These are phyloP conservation scores for Pseudolaguvia tuberculata DNA, from an alignment of 2,113 vertebrate species.

Conservation along the genomic window DNA sequence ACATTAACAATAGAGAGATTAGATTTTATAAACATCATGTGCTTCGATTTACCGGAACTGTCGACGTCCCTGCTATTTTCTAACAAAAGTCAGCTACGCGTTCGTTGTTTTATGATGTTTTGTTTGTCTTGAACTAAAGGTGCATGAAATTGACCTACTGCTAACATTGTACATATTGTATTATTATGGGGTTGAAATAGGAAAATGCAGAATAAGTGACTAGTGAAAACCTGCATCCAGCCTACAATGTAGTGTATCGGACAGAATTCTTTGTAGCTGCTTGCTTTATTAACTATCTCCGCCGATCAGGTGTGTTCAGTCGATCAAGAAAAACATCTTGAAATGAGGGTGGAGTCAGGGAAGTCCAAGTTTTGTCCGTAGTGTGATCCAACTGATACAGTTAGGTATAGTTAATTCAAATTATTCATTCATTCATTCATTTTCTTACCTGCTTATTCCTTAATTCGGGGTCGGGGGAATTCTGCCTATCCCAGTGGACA, in stretches of 20 bases:
- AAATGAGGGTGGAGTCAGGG: no score
- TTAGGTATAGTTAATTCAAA: no score
- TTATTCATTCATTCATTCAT: no score
- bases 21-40: constrained; percentile 32
- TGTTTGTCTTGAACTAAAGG: constrained; percentile 33
- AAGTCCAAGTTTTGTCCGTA: no score
- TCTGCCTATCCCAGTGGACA: no score
- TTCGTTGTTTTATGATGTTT: constrained; percentile 26
- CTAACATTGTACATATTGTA: constrained; percentile 34
- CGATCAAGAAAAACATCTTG: no score
- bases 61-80: constrained; percentile 35
- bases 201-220: constrained; percentile 39
- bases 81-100: constrained; percentile 23
- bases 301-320: no score
- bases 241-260: constrained; percentile 34
- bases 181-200: constrained; percentile 6
- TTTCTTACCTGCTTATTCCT: no score
- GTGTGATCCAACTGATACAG: no score
- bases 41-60: constrained; percentile 31
- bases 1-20: constrained; percentile 15
- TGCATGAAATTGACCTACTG: constrained; percentile 50
- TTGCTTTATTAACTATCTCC: no score
- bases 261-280: background rate
- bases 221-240: constrained; percentile 50
- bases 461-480: no score